A percentile compares a stretch with the other conserved stretches of the same genome.
These are phyloP conservation scores for Nomada ruficornis DNA, from an alignment of 2,888 invertebrate genomes.

Conservation along the genomic window DNA sequence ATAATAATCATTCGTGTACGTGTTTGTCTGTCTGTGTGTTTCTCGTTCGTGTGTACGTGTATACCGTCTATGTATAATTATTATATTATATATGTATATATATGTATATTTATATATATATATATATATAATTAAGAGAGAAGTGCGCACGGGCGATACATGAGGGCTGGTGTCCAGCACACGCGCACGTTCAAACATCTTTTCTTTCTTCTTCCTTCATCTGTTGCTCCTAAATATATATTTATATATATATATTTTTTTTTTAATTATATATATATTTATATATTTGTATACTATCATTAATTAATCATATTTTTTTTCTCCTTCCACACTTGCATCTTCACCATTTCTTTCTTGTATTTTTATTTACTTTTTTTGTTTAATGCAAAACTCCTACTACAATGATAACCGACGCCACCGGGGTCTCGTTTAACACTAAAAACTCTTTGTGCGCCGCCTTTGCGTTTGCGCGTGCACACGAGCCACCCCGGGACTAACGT, in stretches of 20 bases:
- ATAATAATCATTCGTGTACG: constrained; percentile 70
- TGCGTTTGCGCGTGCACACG: constrained; percentile 80
- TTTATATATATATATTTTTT: constrained; percentile 68
- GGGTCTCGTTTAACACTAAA: constrained; percentile 70
- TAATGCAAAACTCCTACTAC: constrained; percentile 83
- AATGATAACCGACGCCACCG: constrained; percentile 81
- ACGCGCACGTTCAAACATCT: constrained; percentile 80
- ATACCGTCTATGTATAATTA: constrained; percentile 84
- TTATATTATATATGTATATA: constrained; percentile 78
- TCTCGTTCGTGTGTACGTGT: constrained; percentile 30
- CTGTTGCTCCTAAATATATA: constrained; percentile 75
- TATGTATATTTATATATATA: constrained; percentile 64
- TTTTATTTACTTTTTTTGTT: constrained; percentile 49
- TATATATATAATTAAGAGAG: constrained; percentile 72
- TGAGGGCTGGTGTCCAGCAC: constrained; percentile 78
- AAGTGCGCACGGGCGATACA: constrained; percentile 80
- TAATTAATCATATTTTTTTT: constrained; percentile 77
- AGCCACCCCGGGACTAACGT: constrained; percentile 82
- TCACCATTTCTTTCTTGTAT: neutral
- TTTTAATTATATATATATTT: constrained; percentile 63
- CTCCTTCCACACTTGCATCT: constrained; percentile 36
- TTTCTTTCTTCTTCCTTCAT: constrained; percentile 62
- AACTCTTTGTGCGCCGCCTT: constrained; percentile 77
- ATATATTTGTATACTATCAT: constrained; percentile 76
- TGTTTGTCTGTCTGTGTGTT: constrained; percentile 36